Evolutionary conservation across 2,113 vertebrate species (phyloP), one percentile per base, ranked within the genome.

Genomic region (Sardina pilchardus): DNA sequence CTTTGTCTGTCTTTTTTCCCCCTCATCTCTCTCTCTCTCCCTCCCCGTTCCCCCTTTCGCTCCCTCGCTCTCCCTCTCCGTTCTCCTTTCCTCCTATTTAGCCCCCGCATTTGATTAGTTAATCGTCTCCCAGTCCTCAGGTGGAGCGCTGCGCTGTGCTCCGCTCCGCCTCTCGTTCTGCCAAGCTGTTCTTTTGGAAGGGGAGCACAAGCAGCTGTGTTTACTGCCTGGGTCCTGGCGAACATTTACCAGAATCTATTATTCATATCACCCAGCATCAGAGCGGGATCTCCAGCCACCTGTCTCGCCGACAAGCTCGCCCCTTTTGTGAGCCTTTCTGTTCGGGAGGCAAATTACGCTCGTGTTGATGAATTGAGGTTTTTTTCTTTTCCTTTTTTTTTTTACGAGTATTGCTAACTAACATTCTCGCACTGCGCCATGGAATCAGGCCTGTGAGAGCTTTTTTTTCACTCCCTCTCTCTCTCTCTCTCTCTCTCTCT

Each of bases 161-260:
- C 91, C 95, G 95, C 96, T 96, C 96, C 95, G 96, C 95, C 96
- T 96, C 96, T 97, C 96, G 96, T 97, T 96, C 97, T 98, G 94
- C 97, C 96, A 98, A 99, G 98, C 98, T 99, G 98, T 99, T 99
- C 98, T 97, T 97, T 98, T 99, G 98, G 98, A 99, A 96, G 96
- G 39, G 96, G 97, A 98, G 97, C 95, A 96, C 96, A 99, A 96
- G 98, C 98, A 99, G 98, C 98, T 99, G 98, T 99, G 98, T 99
- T 99, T 99, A 99, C 98, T 97, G 97, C 96, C 97, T 96, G 97
- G 97, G 97, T 97, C 96, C 97, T 99, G 98, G 98, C 98, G 97
- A 97, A 98, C 97, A 98, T 98, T 99, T 99, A 98, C 97, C 97
- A 98, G 97, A 99, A 99, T 99, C 97, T 99, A 99, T 99, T 99